Percentiles rank a stretch among this genome's conserved stretches.
phyloP scores from a whole-genome alignment of 2,888 invertebrate genomes.

The Coenonympha glycerion region DNA sequence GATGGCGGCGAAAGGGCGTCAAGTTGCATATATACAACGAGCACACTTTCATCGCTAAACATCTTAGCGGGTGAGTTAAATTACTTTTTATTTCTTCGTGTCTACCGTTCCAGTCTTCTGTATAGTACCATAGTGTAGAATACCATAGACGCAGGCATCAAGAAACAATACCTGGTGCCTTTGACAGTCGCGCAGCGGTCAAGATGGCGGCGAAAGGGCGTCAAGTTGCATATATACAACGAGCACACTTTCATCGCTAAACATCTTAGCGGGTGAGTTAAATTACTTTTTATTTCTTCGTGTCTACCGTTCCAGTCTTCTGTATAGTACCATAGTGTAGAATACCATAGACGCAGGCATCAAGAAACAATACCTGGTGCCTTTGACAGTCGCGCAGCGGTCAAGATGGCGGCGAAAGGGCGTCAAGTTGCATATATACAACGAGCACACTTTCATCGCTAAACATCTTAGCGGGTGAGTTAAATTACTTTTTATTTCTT shows the following conservation, averaged over 20 bases:
- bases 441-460: constrained; percentile 95
- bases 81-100: constrained; percentile 6
- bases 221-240: constrained; percentile 93
- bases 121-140: constrained; percentile 93
- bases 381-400: constrained; percentile 89
- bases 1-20: constrained; percentile 93
- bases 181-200: constrained; percentile 90
- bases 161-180: constrained; percentile 93
- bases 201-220: constrained; percentile 93
- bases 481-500: constrained; percentile 4
- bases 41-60: constrained; percentile 95
- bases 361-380: constrained; percentile 93
- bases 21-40: constrained; percentile 95
- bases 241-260: constrained; percentile 96
- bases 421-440: constrained; percentile 92
- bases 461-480: constrained; percentile 93
- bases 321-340: too few relatives aligned
- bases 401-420: constrained; percentile 95
- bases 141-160: constrained; percentile 91
- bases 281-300: constrained; percentile 4
- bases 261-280: constrained; percentile 90
- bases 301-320: neutral
- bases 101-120: neutral
- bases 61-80: constrained; percentile 87
- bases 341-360: constrained; percentile 94